Conservation (phyloP, 2,888 invertebrate species). For the Cynaeus angustus region DNA sequence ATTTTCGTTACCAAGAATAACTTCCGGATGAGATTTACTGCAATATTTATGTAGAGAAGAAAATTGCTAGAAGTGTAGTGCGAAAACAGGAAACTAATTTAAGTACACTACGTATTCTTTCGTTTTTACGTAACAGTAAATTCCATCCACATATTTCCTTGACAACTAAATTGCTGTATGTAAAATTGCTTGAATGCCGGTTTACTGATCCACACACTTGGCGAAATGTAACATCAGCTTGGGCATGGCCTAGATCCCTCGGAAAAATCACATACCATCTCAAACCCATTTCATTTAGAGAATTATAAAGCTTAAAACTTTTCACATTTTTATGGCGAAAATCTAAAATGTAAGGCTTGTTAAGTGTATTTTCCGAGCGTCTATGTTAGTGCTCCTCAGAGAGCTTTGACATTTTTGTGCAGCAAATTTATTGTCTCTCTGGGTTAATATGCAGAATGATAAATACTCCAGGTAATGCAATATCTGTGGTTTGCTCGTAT, state of each 20-base stretch:
- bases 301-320: too few relatives aligned
- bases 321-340: background rate
- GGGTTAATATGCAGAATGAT: constrained; percentile 11
- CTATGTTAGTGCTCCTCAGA: constrained; percentile 22
- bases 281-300: too few relatives aligned
- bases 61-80: background rate
- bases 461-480: constrained; percentile 2
- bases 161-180: constrained; percentile 23
- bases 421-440: constrained; percentile 22
- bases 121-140: constrained; percentile 18
- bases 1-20: too few relatives aligned
- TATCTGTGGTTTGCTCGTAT: background rate
- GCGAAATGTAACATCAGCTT: background rate
- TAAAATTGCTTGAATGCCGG: background rate
- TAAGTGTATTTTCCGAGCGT: constrained; percentile 12
- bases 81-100: constrained; percentile 12
- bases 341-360: background rate
- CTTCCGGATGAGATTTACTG: background rate
- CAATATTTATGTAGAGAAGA: background rate
- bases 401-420: constrained; percentile 15
- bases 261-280: background rate
- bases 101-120: constrained; percentile 2
- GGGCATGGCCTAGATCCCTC: too few relatives aligned
- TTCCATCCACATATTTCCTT: constrained; percentile 23
- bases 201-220: background rate